phyloP scores from a whole-genome alignment of 2,888 invertebrate species.

The Cheilosia scutellata region DNA sequence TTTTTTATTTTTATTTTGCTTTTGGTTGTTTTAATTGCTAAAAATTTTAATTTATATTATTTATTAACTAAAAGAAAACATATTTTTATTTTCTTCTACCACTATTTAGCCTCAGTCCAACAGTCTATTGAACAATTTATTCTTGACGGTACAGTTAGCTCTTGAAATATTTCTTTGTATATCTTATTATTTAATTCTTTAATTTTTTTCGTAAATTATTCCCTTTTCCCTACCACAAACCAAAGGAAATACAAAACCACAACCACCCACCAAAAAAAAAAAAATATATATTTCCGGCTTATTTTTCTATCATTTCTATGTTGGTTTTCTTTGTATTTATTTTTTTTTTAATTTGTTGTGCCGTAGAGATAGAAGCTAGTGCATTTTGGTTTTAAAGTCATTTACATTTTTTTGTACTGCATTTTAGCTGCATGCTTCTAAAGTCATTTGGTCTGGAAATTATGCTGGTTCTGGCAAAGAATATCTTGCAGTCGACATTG shows the following conservation, averaged over 20 bases:
- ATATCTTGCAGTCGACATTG: background rate
- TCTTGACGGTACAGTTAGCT: conserved; percentile 84
- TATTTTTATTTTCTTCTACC: conserved; percentile 82
- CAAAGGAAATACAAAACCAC: conserved; percentile 23
- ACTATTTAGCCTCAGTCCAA: conserved; percentile 86
- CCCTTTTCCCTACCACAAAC: conserved; percentile 26
- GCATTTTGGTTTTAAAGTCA: conserved; percentile 33
- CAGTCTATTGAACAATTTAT: conserved; percentile 85
- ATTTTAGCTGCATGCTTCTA: conserved; percentile 44
- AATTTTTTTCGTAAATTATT: conserved; percentile 60
- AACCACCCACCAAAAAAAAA: conserved; percentile 1
- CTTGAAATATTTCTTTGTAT: conserved; percentile 78
- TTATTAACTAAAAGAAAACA: conserved; percentile 73
- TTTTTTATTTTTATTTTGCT: conserved; percentile 49
- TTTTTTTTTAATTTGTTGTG: conserved; percentile 31
- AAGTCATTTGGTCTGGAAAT: background rate
- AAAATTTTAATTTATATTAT: conserved; percentile 81
- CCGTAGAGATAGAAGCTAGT: conserved; percentile 35
- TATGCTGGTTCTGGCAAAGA: background rate
- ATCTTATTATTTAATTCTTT: conserved; percentile 59
- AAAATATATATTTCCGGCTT: conserved; percentile 43
- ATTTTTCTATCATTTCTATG: conserved; percentile 57
- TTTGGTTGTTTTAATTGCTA: conserved; percentile 53
- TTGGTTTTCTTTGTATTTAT: conserved; percentile 66
- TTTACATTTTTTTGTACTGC: conserved; percentile 32